Conservation (phyloP, 2,113 vertebrate species). For the Castor canadensis region DNA sequence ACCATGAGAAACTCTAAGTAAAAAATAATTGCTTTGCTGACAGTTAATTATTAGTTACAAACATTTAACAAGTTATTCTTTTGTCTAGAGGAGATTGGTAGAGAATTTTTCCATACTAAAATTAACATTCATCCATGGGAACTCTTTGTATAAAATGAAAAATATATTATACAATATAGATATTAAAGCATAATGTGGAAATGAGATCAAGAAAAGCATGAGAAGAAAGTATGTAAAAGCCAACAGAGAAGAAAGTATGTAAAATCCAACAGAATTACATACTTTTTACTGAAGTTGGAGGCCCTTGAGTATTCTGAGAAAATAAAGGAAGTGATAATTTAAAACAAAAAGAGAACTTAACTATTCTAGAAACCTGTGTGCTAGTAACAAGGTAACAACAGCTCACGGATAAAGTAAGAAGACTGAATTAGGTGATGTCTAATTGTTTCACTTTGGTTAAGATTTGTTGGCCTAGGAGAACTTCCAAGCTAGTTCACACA, state of each 20-base stretch:
- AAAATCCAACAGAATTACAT: background rate
- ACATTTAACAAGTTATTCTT: background rate
- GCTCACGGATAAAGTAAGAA: background rate
- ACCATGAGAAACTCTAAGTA: background rate
- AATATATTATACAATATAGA: background rate
- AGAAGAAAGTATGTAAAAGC: too few relatives aligned
- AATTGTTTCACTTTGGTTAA: background rate
- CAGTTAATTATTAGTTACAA: background rate
- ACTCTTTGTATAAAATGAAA: background rate
- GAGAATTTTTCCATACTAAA: background rate
- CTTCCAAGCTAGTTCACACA: background rate
- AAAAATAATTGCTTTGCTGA: background rate
- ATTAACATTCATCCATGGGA: background rate
- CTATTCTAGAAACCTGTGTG: background rate
- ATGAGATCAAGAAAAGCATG: background rate
- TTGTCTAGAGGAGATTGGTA: background rate
- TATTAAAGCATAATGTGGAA: background rate
- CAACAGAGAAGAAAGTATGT: background rate
- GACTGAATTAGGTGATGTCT: background rate
- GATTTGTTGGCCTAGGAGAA: background rate
- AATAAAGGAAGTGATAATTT: background rate
- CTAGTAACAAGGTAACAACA: background rate
- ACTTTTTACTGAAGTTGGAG: background rate
- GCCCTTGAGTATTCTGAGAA: background rate
- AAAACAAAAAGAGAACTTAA: background rate